These are phyloP conservation scores for Silurus aristotelis DNA, from an alignment of 2,797 vertebrate species.

Conservation along the genomic window DNA sequence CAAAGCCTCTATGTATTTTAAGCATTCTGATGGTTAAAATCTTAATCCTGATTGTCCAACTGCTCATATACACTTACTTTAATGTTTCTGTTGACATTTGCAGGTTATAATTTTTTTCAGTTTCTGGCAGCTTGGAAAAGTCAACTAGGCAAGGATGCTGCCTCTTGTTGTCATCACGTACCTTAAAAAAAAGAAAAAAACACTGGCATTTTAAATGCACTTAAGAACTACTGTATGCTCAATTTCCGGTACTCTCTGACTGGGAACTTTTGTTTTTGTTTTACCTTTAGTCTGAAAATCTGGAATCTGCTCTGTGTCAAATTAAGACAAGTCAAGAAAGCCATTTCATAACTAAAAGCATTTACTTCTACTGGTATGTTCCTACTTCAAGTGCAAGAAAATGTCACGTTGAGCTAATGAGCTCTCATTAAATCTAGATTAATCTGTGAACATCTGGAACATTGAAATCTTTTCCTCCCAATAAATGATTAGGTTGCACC, in stretches of 20 bases:
- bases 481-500: slow-evolving; percentile 58
- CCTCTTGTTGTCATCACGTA: slow-evolving; percentile 97
- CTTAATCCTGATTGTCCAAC: not conserved
- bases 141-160: slow-evolving; percentile 98
- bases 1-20: slow-evolving; percentile 41
- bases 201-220: not conserved
- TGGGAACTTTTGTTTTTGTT: not conserved
- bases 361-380: slow-evolving; percentile 33
- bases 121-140: slow-evolving; percentile 95
- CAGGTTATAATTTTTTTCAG: slow-evolving; percentile 97
- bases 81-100: slow-evolving; percentile 99
- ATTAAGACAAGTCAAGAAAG: slow-evolving; percentile 25
- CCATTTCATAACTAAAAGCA: slow-evolving; percentile 48
- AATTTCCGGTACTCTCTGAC: not conserved
- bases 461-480: slow-evolving; percentile 60
- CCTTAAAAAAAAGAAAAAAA: slow-evolving; percentile 69
- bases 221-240: not conserved
- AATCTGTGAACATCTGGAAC: slow-evolving; percentile 60
- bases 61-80: slow-evolving; percentile 79
- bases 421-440: slow-evolving; percentile 58
- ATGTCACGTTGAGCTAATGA: slow-evolving; percentile 58
- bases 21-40: not conserved
- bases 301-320: slow-evolving; percentile 6
- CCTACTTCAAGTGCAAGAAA: slow-evolving; percentile 37
- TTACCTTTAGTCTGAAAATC: not conserved